phyloP scores from a whole-genome alignment of 2,113 vertebrate genomes.

The Oostethus manadensis region DNA sequence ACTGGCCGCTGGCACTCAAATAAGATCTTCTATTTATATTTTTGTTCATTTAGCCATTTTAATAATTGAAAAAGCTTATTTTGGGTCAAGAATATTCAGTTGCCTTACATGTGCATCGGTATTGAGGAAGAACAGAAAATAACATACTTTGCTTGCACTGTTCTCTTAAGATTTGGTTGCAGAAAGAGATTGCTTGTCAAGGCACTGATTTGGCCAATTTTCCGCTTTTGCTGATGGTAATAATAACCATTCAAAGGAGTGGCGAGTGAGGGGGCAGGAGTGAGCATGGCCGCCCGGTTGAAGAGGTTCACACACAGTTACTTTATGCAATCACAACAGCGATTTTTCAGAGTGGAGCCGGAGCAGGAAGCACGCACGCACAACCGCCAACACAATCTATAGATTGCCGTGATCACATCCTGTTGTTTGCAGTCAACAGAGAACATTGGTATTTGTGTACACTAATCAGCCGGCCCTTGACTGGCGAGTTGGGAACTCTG shows the following conservation, averaged over 20 bases:
- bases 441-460: conserved; percentile 65
- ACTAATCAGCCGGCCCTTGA: conserved; percentile 60
- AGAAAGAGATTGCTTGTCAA: conserved; percentile 70
- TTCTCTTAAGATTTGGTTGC: conserved; percentile 40
- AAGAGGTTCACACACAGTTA: conserved; percentile 64
- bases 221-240: conserved; percentile 71
- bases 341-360: conserved; percentile 50
- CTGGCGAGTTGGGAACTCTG: conserved; percentile 45
- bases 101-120: no score
- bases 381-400: not conserved
- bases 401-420: conserved; percentile 53
- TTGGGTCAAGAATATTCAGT: no score
- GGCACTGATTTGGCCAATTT: conserved; percentile 64
- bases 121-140: no score
- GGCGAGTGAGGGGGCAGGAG: conserved; percentile 56
- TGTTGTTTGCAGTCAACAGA: conserved; percentile 59
- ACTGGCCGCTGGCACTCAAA: no score
- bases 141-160: conserved; percentile 43
- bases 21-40: no score
- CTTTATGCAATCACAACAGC: conserved; percentile 73
- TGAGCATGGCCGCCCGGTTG: conserved; percentile 47
- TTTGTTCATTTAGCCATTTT: no score
- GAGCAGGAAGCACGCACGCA: conserved; percentile 28
- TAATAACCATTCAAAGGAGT: conserved; percentile 71
- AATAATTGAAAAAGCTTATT: no score